Percentiles rank a stretch among this genome's conserved stretches.
Evolutionary conservation across 2,797 vertebrate species (phyloP).

Genomic region (Oophaga sylvatica): DNA sequence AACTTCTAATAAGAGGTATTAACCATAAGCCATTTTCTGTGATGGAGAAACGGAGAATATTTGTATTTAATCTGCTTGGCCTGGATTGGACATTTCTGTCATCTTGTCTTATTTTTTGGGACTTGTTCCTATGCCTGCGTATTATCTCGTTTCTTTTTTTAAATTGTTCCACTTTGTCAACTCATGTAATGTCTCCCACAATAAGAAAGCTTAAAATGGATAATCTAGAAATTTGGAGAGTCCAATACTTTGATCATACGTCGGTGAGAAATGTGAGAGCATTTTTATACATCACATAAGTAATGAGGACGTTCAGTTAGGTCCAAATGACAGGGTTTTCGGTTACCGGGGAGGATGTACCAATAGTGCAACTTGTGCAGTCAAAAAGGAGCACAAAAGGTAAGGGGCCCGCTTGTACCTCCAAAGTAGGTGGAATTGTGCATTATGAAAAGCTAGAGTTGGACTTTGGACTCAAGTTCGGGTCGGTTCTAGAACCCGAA

Average conservation of each 20-base stretch:
- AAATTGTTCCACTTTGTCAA: constrained; percentile 34
- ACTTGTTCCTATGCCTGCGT: constrained; percentile 5
- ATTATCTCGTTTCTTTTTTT: constrained; percentile 28
- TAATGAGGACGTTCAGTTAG: not conserved
- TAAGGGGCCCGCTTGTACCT: no score
- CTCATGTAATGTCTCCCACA: constrained; percentile 21
- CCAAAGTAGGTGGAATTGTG: no score
- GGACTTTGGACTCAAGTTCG: no score
- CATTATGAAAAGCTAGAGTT: no score
- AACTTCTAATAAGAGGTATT: constrained; percentile 58
- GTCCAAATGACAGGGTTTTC: not conserved
- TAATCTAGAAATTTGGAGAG: constrained; percentile 30
- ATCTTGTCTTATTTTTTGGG: constrained; percentile 31
- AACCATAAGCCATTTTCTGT: constrained; percentile 59
- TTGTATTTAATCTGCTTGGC: constrained; percentile 56
- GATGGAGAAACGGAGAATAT: constrained; percentile 3
- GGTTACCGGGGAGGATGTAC: no score
- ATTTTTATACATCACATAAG: not conserved
- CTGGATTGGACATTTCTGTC: constrained; percentile 37
- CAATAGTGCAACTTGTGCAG: no score
- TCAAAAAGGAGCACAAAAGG: no score
- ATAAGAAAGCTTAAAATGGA: constrained; percentile 37
- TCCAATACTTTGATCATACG: constrained; percentile 29
- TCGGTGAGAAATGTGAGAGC: not conserved
- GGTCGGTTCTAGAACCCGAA: no score